Conservation (phyloP, 2,888 invertebrate genomes). For the Subacronicta megacephala region DNA sequence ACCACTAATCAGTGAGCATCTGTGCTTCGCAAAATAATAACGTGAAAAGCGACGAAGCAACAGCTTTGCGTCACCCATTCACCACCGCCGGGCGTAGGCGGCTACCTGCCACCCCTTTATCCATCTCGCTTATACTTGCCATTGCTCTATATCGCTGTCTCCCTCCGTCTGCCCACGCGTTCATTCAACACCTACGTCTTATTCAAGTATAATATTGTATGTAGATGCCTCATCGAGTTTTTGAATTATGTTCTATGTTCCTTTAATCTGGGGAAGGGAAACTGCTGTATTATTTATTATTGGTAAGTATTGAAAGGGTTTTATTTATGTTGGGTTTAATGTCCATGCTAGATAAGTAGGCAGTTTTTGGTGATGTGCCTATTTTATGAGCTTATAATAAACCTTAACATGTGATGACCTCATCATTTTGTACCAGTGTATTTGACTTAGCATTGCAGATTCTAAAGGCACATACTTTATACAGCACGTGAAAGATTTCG, state of each 20-base stretch:
- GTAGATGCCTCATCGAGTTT: conserved; percentile 58
- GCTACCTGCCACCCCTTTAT: conserved; percentile 34
- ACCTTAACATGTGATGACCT: too few species aligned
- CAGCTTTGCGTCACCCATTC: conserved; percentile 76
- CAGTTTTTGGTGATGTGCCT: too few species aligned
- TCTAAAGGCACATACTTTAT: too few species aligned
- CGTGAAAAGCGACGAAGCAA: conserved; percentile 53
- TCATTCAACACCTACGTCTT: conserved; percentile 79
- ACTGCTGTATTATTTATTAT: conserved; percentile 15
- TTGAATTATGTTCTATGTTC: conserved; percentile 33
- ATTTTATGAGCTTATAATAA: too few species aligned
- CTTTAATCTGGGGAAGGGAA: conserved; percentile 7
- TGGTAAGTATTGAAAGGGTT: neutral
- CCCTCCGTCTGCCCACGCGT: conserved; percentile 72
- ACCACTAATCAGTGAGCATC: conserved; percentile 40
- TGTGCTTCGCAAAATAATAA: conserved; percentile 48
- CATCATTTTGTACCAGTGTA: too few species aligned
- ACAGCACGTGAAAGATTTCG: too few species aligned
- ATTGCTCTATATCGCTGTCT: conserved; percentile 38
- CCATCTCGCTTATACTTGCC: conserved; percentile 33
- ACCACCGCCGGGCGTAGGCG: conserved; percentile 68
- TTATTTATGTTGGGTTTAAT: neutral
- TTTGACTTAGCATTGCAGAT: too few species aligned
- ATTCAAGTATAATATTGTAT: conserved; percentile 68
- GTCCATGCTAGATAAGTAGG: neutral